Percentiles rank a stretch among this genome's conserved stretches.
phyloP scores from a whole-genome alignment of 2,888 invertebrate species.

The Phasia obesa region DNA sequence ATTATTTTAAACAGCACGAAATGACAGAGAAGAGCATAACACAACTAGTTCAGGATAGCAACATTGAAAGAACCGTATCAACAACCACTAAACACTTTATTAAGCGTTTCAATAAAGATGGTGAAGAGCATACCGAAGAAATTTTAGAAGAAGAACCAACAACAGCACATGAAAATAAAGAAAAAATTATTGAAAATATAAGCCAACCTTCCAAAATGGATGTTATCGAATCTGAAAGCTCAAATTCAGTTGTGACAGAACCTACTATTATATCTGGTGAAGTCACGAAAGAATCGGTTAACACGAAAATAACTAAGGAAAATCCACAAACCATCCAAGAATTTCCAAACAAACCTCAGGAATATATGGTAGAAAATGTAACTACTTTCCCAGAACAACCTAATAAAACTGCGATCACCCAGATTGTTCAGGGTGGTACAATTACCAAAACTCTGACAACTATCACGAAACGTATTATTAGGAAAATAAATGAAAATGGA shows the following conservation, averaged over 20 bases:
- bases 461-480: slow-evolving; percentile 77
- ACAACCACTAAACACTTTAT: slow-evolving; percentile 76
- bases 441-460: slow-evolving; percentile 83
- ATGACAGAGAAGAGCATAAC: slow-evolving; percentile 63
- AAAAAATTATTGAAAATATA: slow-evolving; percentile 22
- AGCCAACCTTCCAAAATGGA: slow-evolving; percentile 4
- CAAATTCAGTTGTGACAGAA: neutral
- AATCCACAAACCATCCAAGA: neutral
- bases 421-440: slow-evolving; percentile 76
- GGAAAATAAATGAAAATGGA: slow-evolving; percentile 77
- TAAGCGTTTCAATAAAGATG: slow-evolving; percentile 76
- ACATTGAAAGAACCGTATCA: slow-evolving; percentile 83
- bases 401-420: slow-evolving; percentile 55
- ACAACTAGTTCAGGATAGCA: slow-evolving; percentile 74
- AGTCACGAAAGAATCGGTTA: neutral
- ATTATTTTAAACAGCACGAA: neutral
- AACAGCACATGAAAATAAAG: slow-evolving; percentile 34
- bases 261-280: neutral
- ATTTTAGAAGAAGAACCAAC: slow-evolving; percentile 59
- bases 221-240: slow-evolving; percentile 1
- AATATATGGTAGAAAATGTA: neutral
- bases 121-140: slow-evolving; percentile 76
- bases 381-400: slow-evolving; percentile 40
- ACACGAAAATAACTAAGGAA: neutral
- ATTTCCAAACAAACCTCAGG: neutral